These are phyloP conservation scores for Prolemur simus DNA, from an alignment of 2,113 vertebrate genomes.

Conservation along the genomic window DNA sequence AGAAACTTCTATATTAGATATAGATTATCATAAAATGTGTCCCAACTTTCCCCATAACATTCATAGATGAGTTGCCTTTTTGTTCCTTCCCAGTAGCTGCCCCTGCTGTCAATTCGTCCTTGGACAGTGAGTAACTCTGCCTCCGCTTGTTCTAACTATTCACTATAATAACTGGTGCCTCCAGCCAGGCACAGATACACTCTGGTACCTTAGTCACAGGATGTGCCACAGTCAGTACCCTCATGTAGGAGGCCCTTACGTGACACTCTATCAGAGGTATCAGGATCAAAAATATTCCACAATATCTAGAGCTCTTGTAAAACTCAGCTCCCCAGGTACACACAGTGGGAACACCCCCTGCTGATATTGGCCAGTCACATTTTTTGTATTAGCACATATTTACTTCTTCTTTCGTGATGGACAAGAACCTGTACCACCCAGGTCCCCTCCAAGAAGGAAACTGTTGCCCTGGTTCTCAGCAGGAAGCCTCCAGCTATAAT, in stretches of 20 bases:
- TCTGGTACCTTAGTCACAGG: not conserved
- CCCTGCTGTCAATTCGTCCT: not conserved
- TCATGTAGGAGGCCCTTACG: too few species aligned
- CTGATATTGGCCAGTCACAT: not conserved
- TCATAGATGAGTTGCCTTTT: not conserved
- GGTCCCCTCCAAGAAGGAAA: not conserved
- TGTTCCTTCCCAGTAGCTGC: not conserved
- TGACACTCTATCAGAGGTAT: not conserved
- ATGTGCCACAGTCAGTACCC: not conserved
- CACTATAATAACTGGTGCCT: not conserved
- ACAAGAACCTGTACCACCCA: not conserved
- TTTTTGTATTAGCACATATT: fast-evolving
- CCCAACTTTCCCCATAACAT: too few species aligned
- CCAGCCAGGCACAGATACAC: not conserved
- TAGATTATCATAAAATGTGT: not conserved
- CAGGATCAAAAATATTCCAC: not conserved
- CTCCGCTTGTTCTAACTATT: not conserved
- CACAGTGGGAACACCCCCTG: not conserved
- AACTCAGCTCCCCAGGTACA: too few species aligned
- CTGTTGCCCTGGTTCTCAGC: too few species aligned
- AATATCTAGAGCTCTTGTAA: too few species aligned
- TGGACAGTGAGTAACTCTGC: not conserved
- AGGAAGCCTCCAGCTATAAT: not conserved
- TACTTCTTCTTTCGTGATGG: not conserved
- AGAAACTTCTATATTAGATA: not conserved